Evolutionary conservation across 2,797 vertebrate genomes (phyloP).

Genomic region (Crax fasciolata): DNA sequence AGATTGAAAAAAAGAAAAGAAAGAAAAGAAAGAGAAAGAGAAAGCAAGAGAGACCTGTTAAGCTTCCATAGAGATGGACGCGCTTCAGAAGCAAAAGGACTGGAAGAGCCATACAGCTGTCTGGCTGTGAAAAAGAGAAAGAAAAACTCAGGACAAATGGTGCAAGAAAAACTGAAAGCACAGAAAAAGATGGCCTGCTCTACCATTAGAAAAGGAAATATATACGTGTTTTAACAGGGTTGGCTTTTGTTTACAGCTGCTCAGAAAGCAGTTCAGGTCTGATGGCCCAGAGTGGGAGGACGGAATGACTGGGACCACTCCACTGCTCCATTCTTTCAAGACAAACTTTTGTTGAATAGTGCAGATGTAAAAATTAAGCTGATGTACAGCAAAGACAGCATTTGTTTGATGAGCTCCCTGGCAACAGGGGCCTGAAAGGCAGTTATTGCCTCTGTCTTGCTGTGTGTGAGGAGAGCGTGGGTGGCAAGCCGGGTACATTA

Average conservation of each 20-base stretch:
- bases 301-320: neutral
- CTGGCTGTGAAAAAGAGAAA: neutral
- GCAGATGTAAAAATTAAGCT: neutral
- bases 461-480: neutral
- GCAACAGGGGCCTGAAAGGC: neutral
- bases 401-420: neutral
- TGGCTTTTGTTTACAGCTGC: neutral
- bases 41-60: neutral
- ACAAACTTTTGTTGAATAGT: neutral
- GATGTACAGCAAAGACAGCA: neutral
- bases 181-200: accelerated
- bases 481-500: neutral
- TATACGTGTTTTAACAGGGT: neutral
- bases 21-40: neutral
- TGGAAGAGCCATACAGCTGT: neutral
- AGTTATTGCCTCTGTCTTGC: neutral
- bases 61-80: neutral
- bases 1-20: neutral
- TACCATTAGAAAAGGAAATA: neutral
- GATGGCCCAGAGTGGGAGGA: neutral
- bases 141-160: neutral
- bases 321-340: neutral
- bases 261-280: neutral
- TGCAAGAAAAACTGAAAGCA: neutral
- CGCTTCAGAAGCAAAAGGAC: neutral